Evolutionary conservation across 2,888 invertebrate genomes (phyloP).

Genomic region (Cataglyphis rosenhaueri): DNA sequence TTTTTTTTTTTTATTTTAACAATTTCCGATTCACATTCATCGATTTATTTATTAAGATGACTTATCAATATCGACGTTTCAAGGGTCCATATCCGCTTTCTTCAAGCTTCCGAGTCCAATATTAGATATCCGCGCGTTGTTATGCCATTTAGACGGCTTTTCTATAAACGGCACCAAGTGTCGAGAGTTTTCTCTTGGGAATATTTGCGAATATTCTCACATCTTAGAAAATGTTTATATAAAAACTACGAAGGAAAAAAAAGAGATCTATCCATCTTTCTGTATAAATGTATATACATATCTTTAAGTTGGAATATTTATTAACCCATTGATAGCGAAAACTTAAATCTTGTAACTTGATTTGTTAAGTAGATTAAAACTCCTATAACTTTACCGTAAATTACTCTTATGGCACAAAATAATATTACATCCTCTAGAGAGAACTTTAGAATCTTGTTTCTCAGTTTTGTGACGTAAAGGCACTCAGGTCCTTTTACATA

Average conservation of each 20-base stretch:
- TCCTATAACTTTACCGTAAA: constrained; percentile 34
- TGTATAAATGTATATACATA: constrained; percentile 43
- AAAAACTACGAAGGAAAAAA: not conserved
- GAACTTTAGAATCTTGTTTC: constrained; percentile 51
- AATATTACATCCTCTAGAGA: constrained; percentile 38
- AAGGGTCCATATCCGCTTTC: constrained; percentile 39
- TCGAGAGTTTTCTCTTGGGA: not conserved
- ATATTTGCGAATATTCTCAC: constrained; percentile 14
- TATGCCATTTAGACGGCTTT: constrained; percentile 39
- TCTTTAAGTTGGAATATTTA: constrained; percentile 30
- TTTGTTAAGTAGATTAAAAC: constrained; percentile 49
- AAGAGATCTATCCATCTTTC: constrained; percentile 13
- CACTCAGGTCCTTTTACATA: constrained; percentile 50
- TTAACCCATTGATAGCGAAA: constrained; percentile 28
- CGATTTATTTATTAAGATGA: constrained; percentile 5
- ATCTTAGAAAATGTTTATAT: constrained; percentile 18
- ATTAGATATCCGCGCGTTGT: constrained; percentile 13
- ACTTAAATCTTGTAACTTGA: constrained; percentile 21
- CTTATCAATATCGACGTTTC: constrained; percentile 33
- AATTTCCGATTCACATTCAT: not conserved
- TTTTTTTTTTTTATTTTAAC: not conserved
- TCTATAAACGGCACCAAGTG: constrained; percentile 34
- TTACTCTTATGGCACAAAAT: constrained; percentile 35
- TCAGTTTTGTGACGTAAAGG: constrained; percentile 47
- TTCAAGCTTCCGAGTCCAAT: constrained; percentile 18